Evolutionary conservation across 1,140 invertebrate species (phyloP).

Genomic region (Anthonomus grandis): DNA sequence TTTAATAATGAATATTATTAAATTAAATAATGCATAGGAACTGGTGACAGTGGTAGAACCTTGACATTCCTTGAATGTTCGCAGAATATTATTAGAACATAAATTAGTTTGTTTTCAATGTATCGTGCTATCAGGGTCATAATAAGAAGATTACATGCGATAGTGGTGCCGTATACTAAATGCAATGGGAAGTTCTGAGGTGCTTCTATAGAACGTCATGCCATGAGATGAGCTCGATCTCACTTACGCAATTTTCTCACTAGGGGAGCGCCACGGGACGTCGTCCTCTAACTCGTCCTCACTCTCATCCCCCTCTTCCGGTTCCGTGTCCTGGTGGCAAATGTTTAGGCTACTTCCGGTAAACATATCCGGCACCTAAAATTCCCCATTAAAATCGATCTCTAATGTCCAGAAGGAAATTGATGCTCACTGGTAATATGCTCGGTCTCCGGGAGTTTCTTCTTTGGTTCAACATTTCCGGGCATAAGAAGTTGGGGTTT

Average conservation of each 20-base stretch:
- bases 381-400: too few relatives aligned
- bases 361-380: slow-evolving; percentile 70
- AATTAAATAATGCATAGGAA: too few relatives aligned
- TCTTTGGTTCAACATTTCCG: slow-evolving; percentile 70
- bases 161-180: too few relatives aligned
- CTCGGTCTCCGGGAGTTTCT: slow-evolving; percentile 80
- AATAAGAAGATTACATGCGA: neutral
- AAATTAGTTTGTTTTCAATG: too few relatives aligned
- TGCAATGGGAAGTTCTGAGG: too few relatives aligned
- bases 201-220: neutral
- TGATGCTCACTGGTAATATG: slow-evolving; percentile 67
- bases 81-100: too few relatives aligned
- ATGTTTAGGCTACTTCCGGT: slow-evolving; percentile 74
- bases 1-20: too few relatives aligned
- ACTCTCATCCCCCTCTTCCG: slow-evolving; percentile 73
- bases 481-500: slow-evolving; percentile 78
- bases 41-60: too few relatives aligned
- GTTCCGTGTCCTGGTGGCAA: slow-evolving; percentile 59
- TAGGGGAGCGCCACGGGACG: slow-evolving; percentile 82
- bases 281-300: slow-evolving; percentile 86
- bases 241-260: slow-evolving; percentile 86
- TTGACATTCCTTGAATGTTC: too few relatives aligned
- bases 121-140: neutral
- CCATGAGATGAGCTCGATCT: slow-evolving; percentile 16
- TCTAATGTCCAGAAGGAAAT: slow-evolving; percentile 1